Percentiles rank a stretch among this genome's conserved stretches.
Conservation (phyloP, 2,797 vertebrate species). For the Micropoecilia bifurca region DNA sequence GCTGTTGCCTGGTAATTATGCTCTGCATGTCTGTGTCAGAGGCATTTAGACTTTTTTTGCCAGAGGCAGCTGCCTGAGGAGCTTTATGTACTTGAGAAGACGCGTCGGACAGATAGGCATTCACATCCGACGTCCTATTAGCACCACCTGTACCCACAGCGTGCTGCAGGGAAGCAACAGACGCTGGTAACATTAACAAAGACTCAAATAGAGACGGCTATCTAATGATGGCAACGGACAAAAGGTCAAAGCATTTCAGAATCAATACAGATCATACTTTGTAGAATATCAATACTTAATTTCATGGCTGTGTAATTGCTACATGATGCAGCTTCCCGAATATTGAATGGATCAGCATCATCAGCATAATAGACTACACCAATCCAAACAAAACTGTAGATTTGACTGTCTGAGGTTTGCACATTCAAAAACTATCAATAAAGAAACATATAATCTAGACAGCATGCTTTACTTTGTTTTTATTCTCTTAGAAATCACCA, state of each 20-base stretch:
- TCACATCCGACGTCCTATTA: background rate
- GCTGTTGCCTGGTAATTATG: slow-evolving; percentile 42
- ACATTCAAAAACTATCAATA: background rate
- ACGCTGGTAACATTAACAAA: background rate
- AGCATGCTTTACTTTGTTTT: background rate
- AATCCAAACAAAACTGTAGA: background rate
- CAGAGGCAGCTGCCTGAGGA: slow-evolving; percentile 29
- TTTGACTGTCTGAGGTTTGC: background rate
- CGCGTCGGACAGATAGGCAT: background rate
- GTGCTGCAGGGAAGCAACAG: background rate
- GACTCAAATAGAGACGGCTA: slow-evolving; percentile 1
- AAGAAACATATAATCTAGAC: background rate
- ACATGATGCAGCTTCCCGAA: slow-evolving; percentile 13
- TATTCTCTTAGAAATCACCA: background rate
- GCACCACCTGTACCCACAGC: slow-evolving; percentile 1
- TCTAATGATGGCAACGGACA: background rate
- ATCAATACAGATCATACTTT: slow-evolving; percentile 4
- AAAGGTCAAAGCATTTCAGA: slow-evolving; percentile 4
- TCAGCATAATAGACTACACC: slow-evolving; percentile 1
- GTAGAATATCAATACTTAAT: slow-evolving; percentile 20
- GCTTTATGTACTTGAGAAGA: slow-evolving; percentile 17
- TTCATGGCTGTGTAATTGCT: slow-evolving; percentile 13
- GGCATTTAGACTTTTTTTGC: slow-evolving; percentile 29
- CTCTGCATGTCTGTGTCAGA: slow-evolving; percentile 40
- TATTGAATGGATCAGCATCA: background rate